These are phyloP conservation scores for Meteorus colon DNA, from an alignment of 2,888 invertebrate genomes.

Conservation along the genomic window DNA sequence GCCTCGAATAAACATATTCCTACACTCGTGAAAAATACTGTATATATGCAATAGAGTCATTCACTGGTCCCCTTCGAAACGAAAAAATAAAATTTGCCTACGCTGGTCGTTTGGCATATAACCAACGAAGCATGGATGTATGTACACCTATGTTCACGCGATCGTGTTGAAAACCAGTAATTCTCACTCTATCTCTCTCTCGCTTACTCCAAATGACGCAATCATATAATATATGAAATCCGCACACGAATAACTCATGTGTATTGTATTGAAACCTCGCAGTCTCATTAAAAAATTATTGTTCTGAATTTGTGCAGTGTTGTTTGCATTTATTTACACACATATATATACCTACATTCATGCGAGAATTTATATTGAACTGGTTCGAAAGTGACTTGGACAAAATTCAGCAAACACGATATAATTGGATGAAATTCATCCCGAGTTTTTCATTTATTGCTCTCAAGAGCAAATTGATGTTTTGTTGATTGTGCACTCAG, in stretches of 20 bases:
- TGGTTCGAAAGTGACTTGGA: neutral
- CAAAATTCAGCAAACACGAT: neutral
- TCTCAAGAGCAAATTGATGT: too few relatives aligned
- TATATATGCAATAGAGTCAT: slow-evolving; percentile 46
- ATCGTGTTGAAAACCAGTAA: slow-evolving; percentile 19
- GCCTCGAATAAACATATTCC: slow-evolving; percentile 28
- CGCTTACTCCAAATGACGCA: slow-evolving; percentile 1
- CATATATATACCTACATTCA: neutral
- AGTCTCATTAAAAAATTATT: slow-evolving; percentile 30
- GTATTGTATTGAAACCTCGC: slow-evolving; percentile 12
- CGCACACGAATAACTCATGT: slow-evolving; percentile 3
- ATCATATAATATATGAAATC: slow-evolving; percentile 7
- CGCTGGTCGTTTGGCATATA: slow-evolving; percentile 21
- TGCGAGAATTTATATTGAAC: neutral
- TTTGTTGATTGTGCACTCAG: too few relatives aligned
- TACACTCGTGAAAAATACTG: slow-evolving; percentile 31
- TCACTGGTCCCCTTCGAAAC: slow-evolving; percentile 42
- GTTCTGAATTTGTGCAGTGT: neutral
- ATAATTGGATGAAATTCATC: neutral
- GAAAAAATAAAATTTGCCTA: slow-evolving; percentile 37
- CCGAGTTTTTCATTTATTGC: too few relatives aligned
- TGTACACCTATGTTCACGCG: neutral
- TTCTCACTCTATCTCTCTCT: slow-evolving; percentile 13
- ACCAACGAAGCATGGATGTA: neutral
- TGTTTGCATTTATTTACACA: neutral